Conservation (phyloP, 2,113 vertebrate species). For the Formicarius rufipectus region DNA sequence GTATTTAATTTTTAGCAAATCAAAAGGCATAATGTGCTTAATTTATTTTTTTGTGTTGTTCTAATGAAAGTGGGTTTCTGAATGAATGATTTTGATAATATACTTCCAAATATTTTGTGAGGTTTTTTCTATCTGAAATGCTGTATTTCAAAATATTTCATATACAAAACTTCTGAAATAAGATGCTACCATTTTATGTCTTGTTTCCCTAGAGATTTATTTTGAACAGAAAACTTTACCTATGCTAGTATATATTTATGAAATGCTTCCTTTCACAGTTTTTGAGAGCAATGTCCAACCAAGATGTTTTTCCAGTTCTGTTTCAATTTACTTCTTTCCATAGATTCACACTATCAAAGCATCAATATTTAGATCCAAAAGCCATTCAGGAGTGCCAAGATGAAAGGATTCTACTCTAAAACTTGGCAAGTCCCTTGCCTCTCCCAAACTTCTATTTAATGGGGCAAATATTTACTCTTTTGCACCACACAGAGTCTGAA, state of each 20-base stretch:
- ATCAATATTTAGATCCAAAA: background rate
- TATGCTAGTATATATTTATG: background rate
- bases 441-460: background rate
- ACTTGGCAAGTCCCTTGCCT: background rate
- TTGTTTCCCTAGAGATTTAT: background rate
- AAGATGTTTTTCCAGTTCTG: background rate
- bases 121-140: background rate
- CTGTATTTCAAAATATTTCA: background rate
- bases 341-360: background rate
- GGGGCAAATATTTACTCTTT: slow-evolving; percentile 31
- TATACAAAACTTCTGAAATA: background rate
- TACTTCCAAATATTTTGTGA: background rate
- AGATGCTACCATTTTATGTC: background rate
- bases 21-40: background rate
- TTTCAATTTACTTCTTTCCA: slow-evolving; percentile 3
- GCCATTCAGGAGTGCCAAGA: background rate
- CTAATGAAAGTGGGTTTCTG: background rate
- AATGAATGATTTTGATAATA: background rate
- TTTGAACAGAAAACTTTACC: background rate
- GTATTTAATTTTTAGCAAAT: background rate
- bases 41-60: background rate
- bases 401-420: background rate
- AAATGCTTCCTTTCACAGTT: background rate
- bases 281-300: background rate
- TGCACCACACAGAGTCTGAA: background rate